phyloP scores from a whole-genome alignment of 2,797 vertebrate species.

The Antrozous pallidus region DNA sequence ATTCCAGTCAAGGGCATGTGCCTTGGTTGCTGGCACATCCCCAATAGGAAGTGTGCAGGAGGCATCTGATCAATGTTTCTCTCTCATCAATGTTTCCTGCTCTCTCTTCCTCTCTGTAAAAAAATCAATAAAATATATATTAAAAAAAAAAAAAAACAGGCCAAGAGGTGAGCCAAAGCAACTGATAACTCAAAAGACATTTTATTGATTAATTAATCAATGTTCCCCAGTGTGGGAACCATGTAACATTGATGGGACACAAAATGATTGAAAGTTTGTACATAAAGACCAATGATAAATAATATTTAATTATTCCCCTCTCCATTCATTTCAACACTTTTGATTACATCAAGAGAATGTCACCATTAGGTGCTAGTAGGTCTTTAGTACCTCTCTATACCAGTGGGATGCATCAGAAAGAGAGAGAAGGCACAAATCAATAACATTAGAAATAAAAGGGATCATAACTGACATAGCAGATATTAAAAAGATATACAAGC shows the following conservation, averaged over 20 bases:
- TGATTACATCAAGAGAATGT: neutral
- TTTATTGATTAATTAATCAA: neutral
- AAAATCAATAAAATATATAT: no score
- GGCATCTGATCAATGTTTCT: no score
- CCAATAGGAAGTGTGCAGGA: no score
- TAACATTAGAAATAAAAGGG: slow-evolving; percentile 33
- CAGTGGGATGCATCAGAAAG: neutral
- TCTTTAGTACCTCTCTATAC: neutral
- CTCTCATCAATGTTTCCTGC: no score
- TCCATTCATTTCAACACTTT: slow-evolving; percentile 1
- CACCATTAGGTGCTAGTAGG: neutral
- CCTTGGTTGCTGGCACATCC: no score
- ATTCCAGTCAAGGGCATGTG: no score
- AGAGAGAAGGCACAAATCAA: neutral
- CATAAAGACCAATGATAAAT: slow-evolving; percentile 13
- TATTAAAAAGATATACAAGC: neutral
- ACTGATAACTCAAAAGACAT: neutral
- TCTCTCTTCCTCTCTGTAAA: no score
- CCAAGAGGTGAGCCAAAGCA: neutral
- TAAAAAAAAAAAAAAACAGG: no score
- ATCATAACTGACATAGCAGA: neutral
- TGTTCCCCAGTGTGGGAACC: neutral
- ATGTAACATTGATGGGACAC: neutral
- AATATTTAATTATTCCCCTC: neutral
- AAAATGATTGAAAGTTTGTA: slow-evolving; percentile 20